Base-by-base conservation (phyloP, 1,140 invertebrate species). In the Leptinotarsa defecta region DNA sequence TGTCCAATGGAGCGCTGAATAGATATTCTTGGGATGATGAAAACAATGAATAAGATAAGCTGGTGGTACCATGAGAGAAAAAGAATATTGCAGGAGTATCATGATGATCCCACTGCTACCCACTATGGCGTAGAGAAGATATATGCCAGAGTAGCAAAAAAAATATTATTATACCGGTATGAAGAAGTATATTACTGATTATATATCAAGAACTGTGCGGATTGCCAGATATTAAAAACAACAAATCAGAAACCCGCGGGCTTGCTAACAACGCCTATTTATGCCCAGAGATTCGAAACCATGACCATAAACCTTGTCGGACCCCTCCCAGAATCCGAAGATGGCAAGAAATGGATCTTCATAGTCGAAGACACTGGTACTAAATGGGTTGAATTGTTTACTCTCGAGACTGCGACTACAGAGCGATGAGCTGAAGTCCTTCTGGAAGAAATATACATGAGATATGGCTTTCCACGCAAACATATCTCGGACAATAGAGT, bases 1-100 rank as follows among this genome's bases (percentile, higher is more conserved):
- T 83, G 65, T 24, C 68, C 15, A 49, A 78, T 64, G 82, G 81
- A 13, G n/a, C n/a, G 4, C 73, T 83, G 8, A 82, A 83, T 71
- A 71, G 80, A 63, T 76, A 77, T 15, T 17, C 49, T n/a, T 57
- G 49, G n/a, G 15, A 57, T 57, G 49, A 57, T 17, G 77, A 80
- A 52, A 64, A 68, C 11, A 80, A 84, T 20, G 73, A 76, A 15
- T 80, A 61, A 22, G 73, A 79, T 2, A 76, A 81, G 52, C 63
- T 83, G 4, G 79, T 82, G 6, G 78, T 83, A 3, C 78, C 81
- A 57, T 13, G 49, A 57, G 49, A 57, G 49, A 2, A 57, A 13
- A 57, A 57, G 15, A n/a, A n/a, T 57, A n/a, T 1, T 57, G 49
- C 49, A 57, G n/a, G 49, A 57, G 11, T n/a, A 57, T 57, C n/a